Conservation (phyloP, 2,113 vertebrate genomes). For the Hoplias malabaricus region DNA sequence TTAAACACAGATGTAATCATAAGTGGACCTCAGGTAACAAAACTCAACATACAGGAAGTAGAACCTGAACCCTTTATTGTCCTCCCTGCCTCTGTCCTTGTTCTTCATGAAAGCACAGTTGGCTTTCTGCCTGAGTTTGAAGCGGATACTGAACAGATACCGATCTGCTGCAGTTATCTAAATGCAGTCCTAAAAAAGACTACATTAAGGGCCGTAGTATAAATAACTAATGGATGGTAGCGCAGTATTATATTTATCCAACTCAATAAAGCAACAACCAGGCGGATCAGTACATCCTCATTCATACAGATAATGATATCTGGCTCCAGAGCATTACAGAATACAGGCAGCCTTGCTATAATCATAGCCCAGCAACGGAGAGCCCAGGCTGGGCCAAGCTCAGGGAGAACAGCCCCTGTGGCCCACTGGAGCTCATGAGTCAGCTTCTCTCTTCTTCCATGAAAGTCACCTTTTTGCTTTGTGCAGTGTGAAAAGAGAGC, state of each 20-base stretch:
- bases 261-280: constrained; percentile 77
- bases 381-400: constrained; percentile 57
- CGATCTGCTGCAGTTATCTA: constrained; percentile 30
- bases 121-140: constrained; percentile 25
- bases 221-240: constrained; percentile 75
- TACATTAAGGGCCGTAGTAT: constrained; percentile 63
- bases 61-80: background rate
- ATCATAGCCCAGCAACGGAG: constrained; percentile 51
- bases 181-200: constrained; percentile 36
- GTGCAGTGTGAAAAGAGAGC: constrained; percentile 22
- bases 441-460: constrained; percentile 64
- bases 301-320: constrained; percentile 77
- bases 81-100: background rate
- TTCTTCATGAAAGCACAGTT: background rate
- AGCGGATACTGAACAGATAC: constrained; percentile 27
- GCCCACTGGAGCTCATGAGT: constrained; percentile 65
- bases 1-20: no score
- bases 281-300: constrained; percentile 76
- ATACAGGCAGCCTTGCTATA: constrained; percentile 57
- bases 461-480: constrained; percentile 70
- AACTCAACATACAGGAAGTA: background rate
- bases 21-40: no score
- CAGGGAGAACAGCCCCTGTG: constrained; percentile 60
- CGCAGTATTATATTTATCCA: constrained; percentile 78
- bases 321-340: constrained; percentile 71